A percentile compares a stretch with the other conserved stretches of the same genome.
These are phyloP conservation scores for Xanthorhoe spadicearia DNA, from an alignment of 2,888 invertebrate genomes.

Conservation along the genomic window DNA sequence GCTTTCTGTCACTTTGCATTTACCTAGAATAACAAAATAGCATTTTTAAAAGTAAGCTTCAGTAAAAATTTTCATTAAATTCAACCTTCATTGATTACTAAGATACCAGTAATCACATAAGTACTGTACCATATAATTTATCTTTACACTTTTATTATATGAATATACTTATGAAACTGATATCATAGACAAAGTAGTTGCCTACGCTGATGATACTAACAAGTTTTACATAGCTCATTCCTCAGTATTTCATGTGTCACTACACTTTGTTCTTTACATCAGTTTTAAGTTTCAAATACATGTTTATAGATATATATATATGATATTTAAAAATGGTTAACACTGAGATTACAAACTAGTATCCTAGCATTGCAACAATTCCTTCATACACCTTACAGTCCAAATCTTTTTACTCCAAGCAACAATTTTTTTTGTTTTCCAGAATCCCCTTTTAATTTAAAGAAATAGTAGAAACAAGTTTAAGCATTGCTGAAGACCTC, in stretches of 20 bases:
- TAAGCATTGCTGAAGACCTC: slow-evolving; percentile 90
- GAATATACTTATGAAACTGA: background rate
- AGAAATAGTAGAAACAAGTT: slow-evolving; percentile 6
- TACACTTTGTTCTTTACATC: background rate
- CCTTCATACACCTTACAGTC: slow-evolving; percentile 14
- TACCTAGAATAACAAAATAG: background rate
- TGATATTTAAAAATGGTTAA: slow-evolving; percentile 4
- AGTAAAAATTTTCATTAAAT: background rate
- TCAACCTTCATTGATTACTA: background rate
- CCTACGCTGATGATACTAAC: no score
- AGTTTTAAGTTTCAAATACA: slow-evolving; percentile 7
- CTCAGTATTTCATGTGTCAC: background rate
- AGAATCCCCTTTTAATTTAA: slow-evolving; percentile 20
- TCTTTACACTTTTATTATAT: background rate
- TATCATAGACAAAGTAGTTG: no score
- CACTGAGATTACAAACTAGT: slow-evolving; percentile 1
- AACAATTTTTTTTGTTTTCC: slow-evolving; percentile 16
- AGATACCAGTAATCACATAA: background rate
- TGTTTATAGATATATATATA: no score
- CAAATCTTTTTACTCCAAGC: slow-evolving; percentile 7
- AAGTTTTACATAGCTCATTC: background rate
- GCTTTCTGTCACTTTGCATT: background rate
- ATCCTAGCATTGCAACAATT: slow-evolving; percentile 11
- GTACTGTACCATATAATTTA: background rate
- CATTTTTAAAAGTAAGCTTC: background rate